Conservation (phyloP, 2,113 vertebrate genomes). For the Siphamia tubifer region DNA sequence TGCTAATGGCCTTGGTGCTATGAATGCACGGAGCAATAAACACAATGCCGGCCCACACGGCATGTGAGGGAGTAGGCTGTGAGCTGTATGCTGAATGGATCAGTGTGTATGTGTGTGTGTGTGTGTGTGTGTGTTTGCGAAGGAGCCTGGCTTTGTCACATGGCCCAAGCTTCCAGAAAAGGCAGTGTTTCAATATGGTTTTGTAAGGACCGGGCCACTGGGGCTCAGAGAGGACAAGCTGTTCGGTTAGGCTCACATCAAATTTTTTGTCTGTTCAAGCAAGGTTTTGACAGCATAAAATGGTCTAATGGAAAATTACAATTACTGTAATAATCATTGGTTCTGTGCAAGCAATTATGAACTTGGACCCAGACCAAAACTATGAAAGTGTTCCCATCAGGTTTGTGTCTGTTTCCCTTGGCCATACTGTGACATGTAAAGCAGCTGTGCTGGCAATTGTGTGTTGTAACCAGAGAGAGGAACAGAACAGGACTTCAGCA, state of each 20-base stretch:
- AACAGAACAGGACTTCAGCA: slow-evolving; percentile 68
- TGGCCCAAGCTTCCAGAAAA: slow-evolving; percentile 57
- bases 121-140: slow-evolving; percentile 35
- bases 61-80: slow-evolving; percentile 45
- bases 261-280: not conserved
- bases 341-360: no score
- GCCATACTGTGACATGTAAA: slow-evolving; percentile 48
- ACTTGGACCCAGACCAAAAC: no score
- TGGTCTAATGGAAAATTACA: no score
- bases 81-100: slow-evolving; percentile 54
- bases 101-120: slow-evolving; percentile 35
- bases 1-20: slow-evolving; percentile 58
- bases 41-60: slow-evolving; percentile 53
- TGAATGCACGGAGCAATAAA: slow-evolving; percentile 57
- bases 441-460: slow-evolving; percentile 65
- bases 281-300: no score
- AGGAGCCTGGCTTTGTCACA: slow-evolving; percentile 58
- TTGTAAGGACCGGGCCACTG: slow-evolving; percentile 20
- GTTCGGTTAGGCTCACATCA: not conserved
- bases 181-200: slow-evolving; percentile 49
- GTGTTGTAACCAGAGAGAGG: slow-evolving; percentile 51
- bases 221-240: slow-evolving; percentile 23
- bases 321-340: no score
- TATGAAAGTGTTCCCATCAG: not conserved
- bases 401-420: slow-evolving; percentile 18